Conservation (phyloP, 1,140 invertebrate genomes). For the Conopomorpha cramerella region DNA sequence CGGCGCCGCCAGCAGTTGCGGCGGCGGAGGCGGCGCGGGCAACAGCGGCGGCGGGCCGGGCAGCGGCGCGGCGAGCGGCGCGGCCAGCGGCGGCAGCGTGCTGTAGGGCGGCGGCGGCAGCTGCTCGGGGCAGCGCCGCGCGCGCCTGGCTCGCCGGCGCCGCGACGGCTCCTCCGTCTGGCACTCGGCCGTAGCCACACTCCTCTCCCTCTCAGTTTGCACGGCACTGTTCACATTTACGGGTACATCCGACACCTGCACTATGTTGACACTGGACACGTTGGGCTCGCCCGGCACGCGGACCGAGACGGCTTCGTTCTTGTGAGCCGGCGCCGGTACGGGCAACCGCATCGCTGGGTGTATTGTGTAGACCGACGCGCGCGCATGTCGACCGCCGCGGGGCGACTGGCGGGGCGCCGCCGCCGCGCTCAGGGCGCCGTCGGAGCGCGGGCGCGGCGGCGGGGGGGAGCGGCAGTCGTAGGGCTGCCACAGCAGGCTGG, state of each 20-base stretch:
- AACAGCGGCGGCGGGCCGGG: slow-evolving; percentile 19
- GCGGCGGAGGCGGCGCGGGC: slow-evolving; percentile 21
- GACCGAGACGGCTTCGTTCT: slow-evolving; percentile 41
- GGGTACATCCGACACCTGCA: slow-evolving; percentile 37
- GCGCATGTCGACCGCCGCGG: slow-evolving; percentile 48
- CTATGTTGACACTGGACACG: slow-evolving; percentile 52
- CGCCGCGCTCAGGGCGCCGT: slow-evolving; percentile 27
- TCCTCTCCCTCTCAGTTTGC: slow-evolving; percentile 40
- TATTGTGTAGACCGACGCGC: slow-evolving; percentile 39
- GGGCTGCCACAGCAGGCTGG: slow-evolving; percentile 54
- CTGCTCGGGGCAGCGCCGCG: slow-evolving; percentile 24
- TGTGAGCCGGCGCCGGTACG: slow-evolving; percentile 51
- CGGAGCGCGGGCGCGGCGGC: slow-evolving; percentile 40
- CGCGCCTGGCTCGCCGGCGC: slow-evolving; percentile 27
- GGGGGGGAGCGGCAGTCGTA: slow-evolving; percentile 55
- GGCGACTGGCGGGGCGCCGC: slow-evolving; percentile 34
- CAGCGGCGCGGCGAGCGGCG: slow-evolving; percentile 4
- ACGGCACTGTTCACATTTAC: slow-evolving; percentile 44
- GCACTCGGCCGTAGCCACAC: slow-evolving; percentile 43
- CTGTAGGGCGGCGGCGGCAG: slow-evolving; percentile 48
- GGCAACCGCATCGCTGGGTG: slow-evolving; percentile 52
- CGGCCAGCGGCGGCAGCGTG: slow-evolving; percentile 46
- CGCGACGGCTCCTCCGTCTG: slow-evolving; percentile 48
- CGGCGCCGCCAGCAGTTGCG: slow-evolving; percentile 19
- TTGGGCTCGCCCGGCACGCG: slow-evolving; percentile 32